These are phyloP conservation scores for Silurus glanis DNA, from an alignment of 2,113 vertebrate genomes.

Conservation along the genomic window DNA sequence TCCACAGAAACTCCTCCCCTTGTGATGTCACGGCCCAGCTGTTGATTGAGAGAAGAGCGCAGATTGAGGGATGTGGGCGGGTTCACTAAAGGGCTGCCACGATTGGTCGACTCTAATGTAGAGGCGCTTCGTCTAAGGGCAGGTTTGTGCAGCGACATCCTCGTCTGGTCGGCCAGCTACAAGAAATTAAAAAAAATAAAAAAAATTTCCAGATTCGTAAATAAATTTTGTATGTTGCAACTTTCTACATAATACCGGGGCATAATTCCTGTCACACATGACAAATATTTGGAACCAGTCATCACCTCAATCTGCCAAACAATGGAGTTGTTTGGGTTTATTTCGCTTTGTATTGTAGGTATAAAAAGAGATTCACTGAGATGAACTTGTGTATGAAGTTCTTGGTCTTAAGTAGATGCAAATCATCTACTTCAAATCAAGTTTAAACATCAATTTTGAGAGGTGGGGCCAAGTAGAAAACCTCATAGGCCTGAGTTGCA, in stretches of 20 bases:
- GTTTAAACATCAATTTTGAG: not conserved
- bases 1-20: conserved; percentile 77
- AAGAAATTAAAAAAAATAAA: conserved; percentile 46
- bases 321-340: not conserved
- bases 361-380: not conserved
- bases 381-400: not conserved
- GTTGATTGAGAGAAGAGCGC: conserved; percentile 92
- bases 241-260: not conserved
- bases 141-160: conserved; percentile 88
- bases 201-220: not conserved
- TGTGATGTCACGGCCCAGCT: conserved; percentile 85
- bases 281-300: not conserved
- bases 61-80: conserved; percentile 91
- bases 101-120: conserved; percentile 79
- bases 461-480: not conserved
- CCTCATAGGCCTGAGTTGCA: not conserved
- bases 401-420: no score
- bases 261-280: not conserved
- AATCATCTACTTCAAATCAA: no score
- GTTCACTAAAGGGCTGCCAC: conserved; percentile 70
- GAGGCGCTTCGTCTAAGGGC: conserved; percentile 73
- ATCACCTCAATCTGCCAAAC: not conserved
- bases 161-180: conserved; percentile 65
- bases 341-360: not conserved
- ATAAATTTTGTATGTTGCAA: conserved; percentile 8